A percentile compares a stretch with the other conserved stretches of the same genome.
Conservation (phyloP, 2,113 vertebrate species). For the Pagrus major region DNA sequence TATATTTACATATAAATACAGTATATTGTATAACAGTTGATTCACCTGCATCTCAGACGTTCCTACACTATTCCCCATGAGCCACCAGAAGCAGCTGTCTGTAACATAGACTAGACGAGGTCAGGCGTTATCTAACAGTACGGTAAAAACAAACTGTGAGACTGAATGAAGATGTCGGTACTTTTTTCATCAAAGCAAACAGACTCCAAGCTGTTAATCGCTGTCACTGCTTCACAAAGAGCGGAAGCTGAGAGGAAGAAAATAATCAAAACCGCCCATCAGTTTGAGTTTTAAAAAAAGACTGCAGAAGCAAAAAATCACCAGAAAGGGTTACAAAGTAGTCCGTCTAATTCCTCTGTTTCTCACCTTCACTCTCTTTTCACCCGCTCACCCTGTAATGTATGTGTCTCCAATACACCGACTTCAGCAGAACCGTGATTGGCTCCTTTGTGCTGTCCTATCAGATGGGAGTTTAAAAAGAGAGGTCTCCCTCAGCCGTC, state of each 20-base stretch:
- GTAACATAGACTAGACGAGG: slow-evolving; percentile 16
- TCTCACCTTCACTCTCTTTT: slow-evolving; percentile 43
- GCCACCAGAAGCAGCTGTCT: slow-evolving; percentile 29
- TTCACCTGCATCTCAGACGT: slow-evolving; percentile 32
- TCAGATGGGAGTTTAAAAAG: slow-evolving; percentile 75
- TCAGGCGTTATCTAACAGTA: slow-evolving; percentile 16
- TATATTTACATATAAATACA: too few species aligned
- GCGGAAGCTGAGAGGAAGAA: slow-evolving; percentile 11
- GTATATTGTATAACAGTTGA: background rate
- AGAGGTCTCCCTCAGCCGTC: slow-evolving; percentile 61
- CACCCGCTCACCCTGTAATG: slow-evolving; percentile 52
- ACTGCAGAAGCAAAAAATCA: slow-evolving; percentile 7
- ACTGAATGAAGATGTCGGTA: slow-evolving; percentile 35
- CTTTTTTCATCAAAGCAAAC: slow-evolving; percentile 18
- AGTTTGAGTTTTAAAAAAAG: slow-evolving; percentile 41
- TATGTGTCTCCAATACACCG: slow-evolving; percentile 67
- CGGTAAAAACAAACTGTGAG: slow-evolving; percentile 3
- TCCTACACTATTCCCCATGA: slow-evolving; percentile 16
- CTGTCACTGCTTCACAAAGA: slow-evolving; percentile 7
- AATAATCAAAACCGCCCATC: slow-evolving; percentile 29
- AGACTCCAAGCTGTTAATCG: slow-evolving; percentile 4
- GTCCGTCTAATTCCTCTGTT: slow-evolving; percentile 47
- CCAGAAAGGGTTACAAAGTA: slow-evolving; percentile 12
- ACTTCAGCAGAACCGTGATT: slow-evolving; percentile 73
- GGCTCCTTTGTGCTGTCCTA: slow-evolving; percentile 72